Evolutionary conservation across 2,113 vertebrate species (phyloP).

Genomic region (Arenaria interpres): DNA sequence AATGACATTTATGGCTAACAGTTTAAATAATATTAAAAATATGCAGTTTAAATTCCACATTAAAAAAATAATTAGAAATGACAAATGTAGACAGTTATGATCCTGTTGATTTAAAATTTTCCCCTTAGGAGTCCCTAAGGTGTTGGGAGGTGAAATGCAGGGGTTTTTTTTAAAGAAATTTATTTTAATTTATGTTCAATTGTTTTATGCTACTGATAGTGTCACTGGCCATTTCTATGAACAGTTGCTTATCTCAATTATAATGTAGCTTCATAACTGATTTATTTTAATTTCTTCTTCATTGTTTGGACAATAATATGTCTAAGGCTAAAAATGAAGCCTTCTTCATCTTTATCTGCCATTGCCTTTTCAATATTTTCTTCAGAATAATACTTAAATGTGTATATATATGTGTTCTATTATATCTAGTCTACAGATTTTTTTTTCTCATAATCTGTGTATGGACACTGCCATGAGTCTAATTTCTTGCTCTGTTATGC

Average conservation of each 20-base stretch:
- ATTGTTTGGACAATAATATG: background rate
- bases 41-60: background rate
- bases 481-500: background rate
- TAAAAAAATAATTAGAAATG: background rate
- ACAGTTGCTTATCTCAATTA: constrained; percentile 9
- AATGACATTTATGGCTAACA: background rate
- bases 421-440: background rate
- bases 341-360: background rate
- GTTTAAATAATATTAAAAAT: background rate
- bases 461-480: background rate
- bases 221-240: constrained; percentile 13
- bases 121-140: background rate
- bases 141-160: background rate
- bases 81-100: background rate
- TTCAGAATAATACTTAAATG: background rate
- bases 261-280: constrained; percentile 30
- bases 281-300: constrained; percentile 30
- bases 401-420: background rate
- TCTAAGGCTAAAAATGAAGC: background rate
- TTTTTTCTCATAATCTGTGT: background rate
- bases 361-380: background rate
- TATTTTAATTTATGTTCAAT: constrained; percentile 46
- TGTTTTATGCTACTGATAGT: constrained; percentile 35
- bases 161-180: background rate
- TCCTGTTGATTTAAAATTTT: background rate